Percentiles rank a stretch among this genome's conserved stretches.
Evolutionary conservation across 2,888 invertebrate genomes (phyloP).

Genomic region (Acleris sparsana): DNA sequence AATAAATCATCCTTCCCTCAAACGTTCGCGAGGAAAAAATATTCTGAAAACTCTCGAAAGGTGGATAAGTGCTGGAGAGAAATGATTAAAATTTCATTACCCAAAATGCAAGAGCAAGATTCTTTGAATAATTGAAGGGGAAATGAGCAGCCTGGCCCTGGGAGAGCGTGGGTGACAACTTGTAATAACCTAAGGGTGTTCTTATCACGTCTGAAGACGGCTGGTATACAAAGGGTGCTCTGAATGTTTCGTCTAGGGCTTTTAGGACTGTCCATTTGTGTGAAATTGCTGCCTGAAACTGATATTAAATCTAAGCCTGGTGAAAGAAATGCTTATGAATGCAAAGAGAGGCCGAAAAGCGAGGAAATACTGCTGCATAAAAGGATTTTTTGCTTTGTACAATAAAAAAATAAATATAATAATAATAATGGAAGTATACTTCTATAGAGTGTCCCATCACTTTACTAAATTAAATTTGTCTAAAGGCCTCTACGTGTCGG

Average conservation of each 20-base stretch:
- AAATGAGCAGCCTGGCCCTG: constrained; percentile 49
- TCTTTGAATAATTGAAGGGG: constrained; percentile 66
- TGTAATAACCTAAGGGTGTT: constrained; percentile 13
- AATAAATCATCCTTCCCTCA: constrained; percentile 19
- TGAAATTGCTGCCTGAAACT: too few relatives aligned
- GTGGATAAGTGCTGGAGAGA: constrained; percentile 56
- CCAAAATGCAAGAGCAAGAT: constrained; percentile 72
- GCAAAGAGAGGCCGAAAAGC: too few relatives aligned
- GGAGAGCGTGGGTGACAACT: constrained; percentile 20
- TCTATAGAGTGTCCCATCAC: too few relatives aligned
- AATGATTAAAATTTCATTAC: constrained; percentile 74
- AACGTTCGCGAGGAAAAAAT: constrained; percentile 16
- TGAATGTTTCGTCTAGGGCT: background rate
- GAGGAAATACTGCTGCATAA: too few relatives aligned
- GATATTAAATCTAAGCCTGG: too few relatives aligned
- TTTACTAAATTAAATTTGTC: too few relatives aligned
- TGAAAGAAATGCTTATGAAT: too few relatives aligned
- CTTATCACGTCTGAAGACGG: constrained; percentile 4
- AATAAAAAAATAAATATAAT: too few relatives aligned
- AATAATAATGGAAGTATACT: too few relatives aligned
- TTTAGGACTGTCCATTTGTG: too few relatives aligned
- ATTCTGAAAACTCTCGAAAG: constrained; percentile 37
- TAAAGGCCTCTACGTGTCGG: too few relatives aligned
- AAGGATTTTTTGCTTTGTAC: too few relatives aligned
- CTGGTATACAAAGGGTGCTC: constrained; percentile 1